Conservation (phyloP, 2,797 vertebrate species). For the Crocidura indochinensis region DNA sequence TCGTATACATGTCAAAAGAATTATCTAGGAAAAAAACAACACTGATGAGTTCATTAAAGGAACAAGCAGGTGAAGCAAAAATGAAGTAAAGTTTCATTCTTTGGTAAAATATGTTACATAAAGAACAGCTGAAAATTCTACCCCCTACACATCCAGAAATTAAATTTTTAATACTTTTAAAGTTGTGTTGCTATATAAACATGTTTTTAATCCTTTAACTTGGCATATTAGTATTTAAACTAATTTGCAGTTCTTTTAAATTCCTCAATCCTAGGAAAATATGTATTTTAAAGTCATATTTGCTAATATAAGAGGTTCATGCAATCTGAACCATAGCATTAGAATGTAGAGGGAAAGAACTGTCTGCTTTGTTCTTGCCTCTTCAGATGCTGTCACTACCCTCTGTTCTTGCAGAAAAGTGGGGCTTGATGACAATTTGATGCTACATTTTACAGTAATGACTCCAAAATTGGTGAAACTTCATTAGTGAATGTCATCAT, state of each 20-base stretch:
- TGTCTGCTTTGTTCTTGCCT: not conserved
- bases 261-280: not conserved
- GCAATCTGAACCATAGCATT: not conserved
- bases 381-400: not conserved
- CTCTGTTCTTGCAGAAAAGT: constrained; percentile 40
- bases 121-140: not conserved
- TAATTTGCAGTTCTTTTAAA: not conserved
- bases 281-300: constrained; percentile 8
- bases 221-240: not conserved
- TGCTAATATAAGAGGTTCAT: constrained; percentile 17
- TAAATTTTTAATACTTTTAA: constrained; percentile 30
- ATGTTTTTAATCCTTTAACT: constrained; percentile 33
- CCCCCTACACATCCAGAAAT: not conserved
- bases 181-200: not conserved
- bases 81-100: not conserved
- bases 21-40: constrained; percentile 29
- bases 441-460: constrained; percentile 33
- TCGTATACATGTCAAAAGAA: constrained; percentile 63
- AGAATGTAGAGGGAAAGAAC: not conserved
- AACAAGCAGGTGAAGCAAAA: constrained; percentile 48
- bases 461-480: constrained; percentile 55
- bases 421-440: constrained; percentile 6
- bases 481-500: constrained; percentile 28
- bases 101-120: not conserved
- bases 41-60: constrained; percentile 33